These are phyloP conservation scores for Lordiphosa stackelbergi DNA, from an alignment of 1,140 invertebrate species.

Conservation along the genomic window DNA sequence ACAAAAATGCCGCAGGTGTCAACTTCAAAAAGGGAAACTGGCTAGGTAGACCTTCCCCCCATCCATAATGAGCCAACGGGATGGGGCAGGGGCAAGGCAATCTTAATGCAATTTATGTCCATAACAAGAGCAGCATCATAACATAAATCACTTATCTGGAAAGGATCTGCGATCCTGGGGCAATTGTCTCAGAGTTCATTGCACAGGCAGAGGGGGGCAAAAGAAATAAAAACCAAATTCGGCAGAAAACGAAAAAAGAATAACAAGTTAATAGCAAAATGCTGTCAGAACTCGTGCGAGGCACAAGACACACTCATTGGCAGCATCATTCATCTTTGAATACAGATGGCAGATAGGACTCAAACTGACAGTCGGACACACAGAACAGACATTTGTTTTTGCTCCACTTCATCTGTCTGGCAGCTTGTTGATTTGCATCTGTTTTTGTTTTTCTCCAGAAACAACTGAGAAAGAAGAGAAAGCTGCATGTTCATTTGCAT, in stretches of 20 bases:
- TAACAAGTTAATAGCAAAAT: conserved; percentile 58
- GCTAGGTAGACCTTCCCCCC: neutral
- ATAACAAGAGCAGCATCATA: conserved; percentile 42
- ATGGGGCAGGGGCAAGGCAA: conserved; percentile 10
- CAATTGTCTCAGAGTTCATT: conserved; percentile 21
- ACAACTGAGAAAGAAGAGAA: conserved; percentile 23
- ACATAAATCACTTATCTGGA: conserved; percentile 53
- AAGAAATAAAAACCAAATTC: neutral
- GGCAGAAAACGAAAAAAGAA: conserved; percentile 19
- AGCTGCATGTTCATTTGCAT: conserved; percentile 47
- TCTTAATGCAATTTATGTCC: conserved; percentile 60
- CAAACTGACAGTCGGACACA: conserved; percentile 12
- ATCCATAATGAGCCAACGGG: conserved; percentile 2
- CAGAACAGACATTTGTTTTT: conserved; percentile 49
- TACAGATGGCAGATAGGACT: conserved; percentile 45
- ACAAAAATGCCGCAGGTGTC: conserved; percentile 42
- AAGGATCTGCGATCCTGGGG: conserved; percentile 16
- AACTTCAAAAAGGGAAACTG: conserved; percentile 41
- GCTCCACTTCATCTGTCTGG: conserved; percentile 34
- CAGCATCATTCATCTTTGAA: conserved; percentile 56
- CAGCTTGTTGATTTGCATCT: conserved; percentile 64
- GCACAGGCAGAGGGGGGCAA: neutral
- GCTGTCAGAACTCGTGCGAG: conserved; percentile 50
- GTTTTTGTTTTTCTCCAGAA: conserved; percentile 46
- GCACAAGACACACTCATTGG: conserved; percentile 36